phyloP scores from a whole-genome alignment of 2,888 invertebrate species.

The Ormyrus rosae region DNA sequence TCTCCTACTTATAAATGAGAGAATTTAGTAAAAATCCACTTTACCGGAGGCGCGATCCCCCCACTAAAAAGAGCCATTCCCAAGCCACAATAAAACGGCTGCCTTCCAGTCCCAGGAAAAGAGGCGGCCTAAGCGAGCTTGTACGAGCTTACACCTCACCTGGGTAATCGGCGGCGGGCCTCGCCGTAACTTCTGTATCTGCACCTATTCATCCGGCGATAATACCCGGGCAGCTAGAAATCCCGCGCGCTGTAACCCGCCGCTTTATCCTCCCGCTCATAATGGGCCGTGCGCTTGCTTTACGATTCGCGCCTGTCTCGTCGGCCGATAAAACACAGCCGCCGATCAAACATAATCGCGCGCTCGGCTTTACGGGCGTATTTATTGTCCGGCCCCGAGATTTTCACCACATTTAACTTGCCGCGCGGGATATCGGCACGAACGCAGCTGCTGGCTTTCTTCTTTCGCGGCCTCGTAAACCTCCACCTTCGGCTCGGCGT shows the following conservation, averaged over 20 bases:
- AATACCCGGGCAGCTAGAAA: slow-evolving; percentile 14
- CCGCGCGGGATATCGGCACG: too few species aligned
- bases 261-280: slow-evolving; percentile 21
- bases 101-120: too few species aligned
- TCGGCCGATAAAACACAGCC: slow-evolving; percentile 56
- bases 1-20: too few species aligned
- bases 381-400: slow-evolving; percentile 61
- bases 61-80: too few species aligned
- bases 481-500: too few species aligned
- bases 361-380: slow-evolving; percentile 58
- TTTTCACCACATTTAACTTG: slow-evolving; percentile 64
- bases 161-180: not conserved
- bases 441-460: too few species aligned
- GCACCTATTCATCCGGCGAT: slow-evolving; percentile 10
- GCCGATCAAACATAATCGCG: slow-evolving; percentile 61
- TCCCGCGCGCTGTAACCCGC: slow-evolving; percentile 15
- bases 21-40: too few species aligned
- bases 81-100: too few species aligned
- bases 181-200: slow-evolving; percentile 9
- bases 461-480: too few species aligned
- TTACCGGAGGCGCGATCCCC: too few species aligned
- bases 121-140: too few species aligned
- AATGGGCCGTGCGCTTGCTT: slow-evolving; percentile 31
- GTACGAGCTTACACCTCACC: not conserved
- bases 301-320: slow-evolving; percentile 53